A percentile compares a stretch with the other conserved stretches of the same genome.
These are phyloP conservation scores for Zaprionus camerounensis DNA, from an alignment of 1,140 invertebrate species.

Conservation along the genomic window DNA sequence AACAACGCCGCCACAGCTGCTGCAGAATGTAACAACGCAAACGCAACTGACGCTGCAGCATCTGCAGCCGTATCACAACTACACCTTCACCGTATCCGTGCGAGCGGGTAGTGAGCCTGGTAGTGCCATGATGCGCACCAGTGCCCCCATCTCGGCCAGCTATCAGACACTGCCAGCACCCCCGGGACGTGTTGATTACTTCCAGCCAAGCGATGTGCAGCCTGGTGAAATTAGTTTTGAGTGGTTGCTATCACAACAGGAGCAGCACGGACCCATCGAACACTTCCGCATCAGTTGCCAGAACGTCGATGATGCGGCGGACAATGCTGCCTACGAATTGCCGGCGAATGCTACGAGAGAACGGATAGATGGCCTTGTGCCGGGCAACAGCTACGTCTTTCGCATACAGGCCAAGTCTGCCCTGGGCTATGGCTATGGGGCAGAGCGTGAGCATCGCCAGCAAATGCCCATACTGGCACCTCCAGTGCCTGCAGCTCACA, in stretches of 20 bases:
- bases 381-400: constrained; percentile 93
- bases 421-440: constrained; percentile 90
- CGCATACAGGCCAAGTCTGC: constrained; percentile 95
- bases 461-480: constrained; percentile 94
- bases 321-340: constrained; percentile 87
- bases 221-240: constrained; percentile 92
- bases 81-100: constrained; percentile 95
- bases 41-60: constrained; percentile 89
- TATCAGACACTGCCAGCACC: constrained; percentile 93
- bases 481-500: constrained; percentile 89
- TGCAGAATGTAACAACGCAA: constrained; percentile 89
- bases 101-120: constrained; percentile 89
- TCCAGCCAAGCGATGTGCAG: constrained; percentile 91
- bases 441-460: constrained; percentile 89
- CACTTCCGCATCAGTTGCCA: constrained; percentile 92
- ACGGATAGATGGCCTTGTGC: constrained; percentile 89
- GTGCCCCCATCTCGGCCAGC: constrained; percentile 90
- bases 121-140: constrained; percentile 88
- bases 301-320: constrained; percentile 87
- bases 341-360: constrained; percentile 88
- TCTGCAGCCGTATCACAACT: constrained; percentile 93
- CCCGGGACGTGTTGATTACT: constrained; percentile 90
- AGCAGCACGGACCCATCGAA: constrained; percentile 92
- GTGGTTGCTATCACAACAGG: constrained; percentile 90
- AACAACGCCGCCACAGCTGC: constrained; percentile 85